Evolutionary conservation across 1,140 invertebrate genomes (phyloP), one percentile per base, ranked within the genome.

Genomic region (Lordiphosa mommai): DNA sequence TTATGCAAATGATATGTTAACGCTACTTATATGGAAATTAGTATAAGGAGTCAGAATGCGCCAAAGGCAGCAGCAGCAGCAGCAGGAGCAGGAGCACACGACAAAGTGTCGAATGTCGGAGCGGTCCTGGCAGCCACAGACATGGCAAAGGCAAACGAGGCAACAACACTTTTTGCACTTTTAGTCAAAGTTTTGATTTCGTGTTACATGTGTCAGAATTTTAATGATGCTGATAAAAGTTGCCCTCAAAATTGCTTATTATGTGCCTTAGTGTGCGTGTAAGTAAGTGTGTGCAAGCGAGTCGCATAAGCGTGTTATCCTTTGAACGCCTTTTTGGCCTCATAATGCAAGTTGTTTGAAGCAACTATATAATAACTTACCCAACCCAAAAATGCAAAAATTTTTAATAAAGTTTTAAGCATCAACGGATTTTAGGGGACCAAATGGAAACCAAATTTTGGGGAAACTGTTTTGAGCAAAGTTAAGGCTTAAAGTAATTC

Each of bases 1-100:
- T 84, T 84, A 84, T 84, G 77, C 77, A 84, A 84, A 84, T 84
- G 79, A 84, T 84, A 84, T 84, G 77, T 84, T 84, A 84, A 84
- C 77, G 77, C 77, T 84, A 84, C 77, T 84, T 84, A 84, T 84
- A 84, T 84, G 77, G 77, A 84, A 84, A 84, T 84, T 84, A 84
- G 77, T 84, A 77, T 84, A 85, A 85, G 77, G 77, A 84, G 77
- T 84, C 77, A 85, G 60, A 65, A 77, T 61, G 72, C 68, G 77
- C 77, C 77, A 84, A 84, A 84, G 77, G 77, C 74, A 64, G 50
- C 53, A 43, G 30, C 7, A 33, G 36, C 17, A 50, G 52, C 58
- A n/a, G 61, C 33, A 20, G 33, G 20, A 23, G 4, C 6, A 16
- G 4, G 1, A 7, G 29, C 6, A 49, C n/a, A 61, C 27, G 44